Base-by-base conservation (phyloP, 23 tunicate species). In the Ciona savignyi region DNA sequence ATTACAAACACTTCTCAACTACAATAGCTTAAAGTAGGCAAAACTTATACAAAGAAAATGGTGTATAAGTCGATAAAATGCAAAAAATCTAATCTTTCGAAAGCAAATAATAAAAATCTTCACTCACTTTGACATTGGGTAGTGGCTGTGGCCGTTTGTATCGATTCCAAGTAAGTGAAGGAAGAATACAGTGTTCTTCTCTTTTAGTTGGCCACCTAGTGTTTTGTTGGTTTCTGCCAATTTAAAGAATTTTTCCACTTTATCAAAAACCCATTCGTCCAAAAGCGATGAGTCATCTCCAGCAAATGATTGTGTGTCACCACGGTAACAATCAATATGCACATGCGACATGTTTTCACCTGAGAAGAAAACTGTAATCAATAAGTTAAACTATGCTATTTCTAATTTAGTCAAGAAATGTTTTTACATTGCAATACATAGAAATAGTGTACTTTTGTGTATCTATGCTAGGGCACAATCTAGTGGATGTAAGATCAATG, bases 131-230 rank as follows among this genome's bases (percentile, higher is more conserved):
- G 99, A 95, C 63, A 15, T 60, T 31, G 99, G 99, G 30, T 88
- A 70, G 31, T 87, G 90, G 62, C 82, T 80, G 78, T 95, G 99
- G 2, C 99, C 99, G 70, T 95, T 95, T 33, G 97, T 95, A 35
- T 95, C 99, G 65, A 83, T 87, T 68, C 99, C 99, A 26, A 95
- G 81, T 21, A 95, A 71, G 75, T 95, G 99, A 65, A 95, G 86
- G 78, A 95, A 95, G 64, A 95, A 95, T 30, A 95, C 85, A 66
- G 87, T 73, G 63, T 90, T 70, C 33, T 83, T 83, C 48, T 92
- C 67, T 1, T 33, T 30, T 34, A 92, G 86, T 33, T 22, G 33
- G 0, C 62, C 23, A 19, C 42, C 21, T 31, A 84, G 49, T 20
- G 90, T 83, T 70, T 24, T 34, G 35, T 93, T 68, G 3, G 23